Evolutionary conservation across 1,140 invertebrate species (phyloP).

Genomic region (Caenorhabditis remanei): DNA sequence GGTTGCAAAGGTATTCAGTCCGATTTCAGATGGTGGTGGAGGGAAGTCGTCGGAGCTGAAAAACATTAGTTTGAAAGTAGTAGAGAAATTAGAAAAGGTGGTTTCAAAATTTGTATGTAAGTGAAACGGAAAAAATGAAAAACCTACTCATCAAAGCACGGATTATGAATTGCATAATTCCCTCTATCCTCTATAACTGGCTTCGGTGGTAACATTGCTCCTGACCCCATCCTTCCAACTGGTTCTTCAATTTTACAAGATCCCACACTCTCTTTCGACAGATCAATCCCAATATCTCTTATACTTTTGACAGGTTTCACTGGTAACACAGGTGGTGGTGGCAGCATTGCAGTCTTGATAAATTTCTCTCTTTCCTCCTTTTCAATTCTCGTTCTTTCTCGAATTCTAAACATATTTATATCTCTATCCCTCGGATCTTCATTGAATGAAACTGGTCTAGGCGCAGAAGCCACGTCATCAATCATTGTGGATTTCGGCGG

Average conservation of each 20-base stretch:
- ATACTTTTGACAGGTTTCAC: conserved; percentile 43
- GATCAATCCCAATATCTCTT: conserved; percentile 59
- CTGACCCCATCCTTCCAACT: neutral
- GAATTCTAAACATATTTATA: conserved; percentile 38
- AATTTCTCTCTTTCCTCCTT: conserved; percentile 55
- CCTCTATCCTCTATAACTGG: neutral
- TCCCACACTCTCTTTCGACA: conserved; percentile 48
- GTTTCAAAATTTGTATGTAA: neutral
- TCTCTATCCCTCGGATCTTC: conserved; percentile 20
- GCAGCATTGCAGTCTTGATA: conserved; percentile 17
- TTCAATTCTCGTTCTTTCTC: conserved; percentile 56
- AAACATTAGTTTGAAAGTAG: too few species aligned
- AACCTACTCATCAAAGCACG: conserved; percentile 52
- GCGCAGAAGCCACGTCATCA: conserved; percentile 38
- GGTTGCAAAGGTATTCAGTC: conserved; percentile 63
- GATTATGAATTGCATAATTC: conserved; percentile 29
- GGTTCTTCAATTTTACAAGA: conserved; percentile 28
- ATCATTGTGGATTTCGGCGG: conserved; percentile 57
- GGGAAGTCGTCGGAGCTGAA: conserved; percentile 56
- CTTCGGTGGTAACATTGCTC: conserved; percentile 24
- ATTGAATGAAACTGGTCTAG: conserved; percentile 31
- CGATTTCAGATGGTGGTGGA: conserved; percentile 57
- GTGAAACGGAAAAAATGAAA: neutral
- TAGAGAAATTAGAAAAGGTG: neutral
- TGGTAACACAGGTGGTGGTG: conserved; percentile 38